These are phyloP conservation scores for Salmo trutta DNA, from an alignment of 2,797 vertebrate species.

Conservation along the genomic window DNA sequence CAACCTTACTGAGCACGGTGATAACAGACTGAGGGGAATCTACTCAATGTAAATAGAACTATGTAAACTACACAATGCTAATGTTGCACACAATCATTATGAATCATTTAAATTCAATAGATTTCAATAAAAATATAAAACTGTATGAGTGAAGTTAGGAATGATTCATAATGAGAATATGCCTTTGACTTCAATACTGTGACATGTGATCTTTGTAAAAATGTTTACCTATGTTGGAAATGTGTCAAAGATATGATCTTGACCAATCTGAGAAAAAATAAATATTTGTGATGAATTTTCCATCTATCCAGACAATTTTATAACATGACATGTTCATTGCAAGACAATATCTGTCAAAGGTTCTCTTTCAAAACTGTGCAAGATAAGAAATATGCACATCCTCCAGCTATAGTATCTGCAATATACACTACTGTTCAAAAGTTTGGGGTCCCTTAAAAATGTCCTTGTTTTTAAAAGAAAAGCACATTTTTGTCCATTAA, in stretches of 20 bases:
- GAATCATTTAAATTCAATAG: background rate
- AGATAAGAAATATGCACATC: background rate
- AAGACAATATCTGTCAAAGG: background rate
- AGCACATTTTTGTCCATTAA: too few species aligned
- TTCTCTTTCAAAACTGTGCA: background rate
- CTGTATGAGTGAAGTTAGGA: background rate
- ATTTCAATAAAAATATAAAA: background rate
- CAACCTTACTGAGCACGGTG: slow-evolving; percentile 33
- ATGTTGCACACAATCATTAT: background rate
- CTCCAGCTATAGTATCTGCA: background rate
- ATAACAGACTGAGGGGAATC: background rate
- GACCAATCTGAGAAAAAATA: background rate
- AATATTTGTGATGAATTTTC: background rate
- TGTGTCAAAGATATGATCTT: background rate
- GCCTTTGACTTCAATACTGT: background rate
- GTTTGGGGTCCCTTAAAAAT: too few species aligned
- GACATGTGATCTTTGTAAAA: background rate
- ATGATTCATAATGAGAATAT: background rate
- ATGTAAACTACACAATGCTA: background rate
- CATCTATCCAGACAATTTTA: background rate
- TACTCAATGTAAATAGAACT: background rate
- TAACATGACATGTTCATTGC: background rate
- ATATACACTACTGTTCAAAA: background rate
- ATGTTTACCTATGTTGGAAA: background rate
- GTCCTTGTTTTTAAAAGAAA: too few species aligned